Conservation (phyloP, 1,140 invertebrate genomes). For the Chionoecetes opilio region DNA sequence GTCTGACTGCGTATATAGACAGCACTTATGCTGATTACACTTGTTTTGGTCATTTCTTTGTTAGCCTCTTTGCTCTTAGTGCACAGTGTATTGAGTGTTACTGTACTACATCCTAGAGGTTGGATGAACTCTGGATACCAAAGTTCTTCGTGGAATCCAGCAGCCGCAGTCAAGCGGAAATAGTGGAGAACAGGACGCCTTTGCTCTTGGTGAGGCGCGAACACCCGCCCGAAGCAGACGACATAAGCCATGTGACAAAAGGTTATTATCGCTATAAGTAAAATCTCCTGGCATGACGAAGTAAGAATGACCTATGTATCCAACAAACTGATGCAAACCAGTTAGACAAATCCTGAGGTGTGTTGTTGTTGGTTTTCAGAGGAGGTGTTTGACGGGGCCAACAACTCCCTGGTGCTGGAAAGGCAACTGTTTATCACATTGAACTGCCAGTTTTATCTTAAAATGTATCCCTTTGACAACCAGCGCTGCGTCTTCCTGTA, state of each 20-base stretch:
- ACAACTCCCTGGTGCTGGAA: neutral
- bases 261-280: neutral
- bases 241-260: neutral
- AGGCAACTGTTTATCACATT: neutral
- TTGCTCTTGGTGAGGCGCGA: neutral
- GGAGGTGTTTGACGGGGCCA: neutral
- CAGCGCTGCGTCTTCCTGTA: slow-evolving; percentile 12
- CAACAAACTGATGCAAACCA: too few relatives aligned
- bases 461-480: slow-evolving; percentile 49
- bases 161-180: neutral
- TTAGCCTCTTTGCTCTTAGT: too few relatives aligned
- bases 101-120: neutral
- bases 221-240: neutral
- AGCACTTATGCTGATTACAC: too few relatives aligned
- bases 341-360: too few relatives aligned
- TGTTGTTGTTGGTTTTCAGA: neutral
- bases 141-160: neutral
- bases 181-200: neutral
- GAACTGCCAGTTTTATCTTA: slow-evolving; percentile 41
- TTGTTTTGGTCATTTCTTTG: too few relatives aligned
- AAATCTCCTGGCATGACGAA: too few relatives aligned
- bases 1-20: too few relatives aligned
- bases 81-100: too few relatives aligned
- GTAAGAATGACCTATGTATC: too few relatives aligned
- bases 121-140: neutral